Percentiles rank a stretch among this genome's conserved stretches.
phyloP scores from a whole-genome alignment of 1,140 invertebrate genomes.

The Drosophila paulistorum region DNA sequence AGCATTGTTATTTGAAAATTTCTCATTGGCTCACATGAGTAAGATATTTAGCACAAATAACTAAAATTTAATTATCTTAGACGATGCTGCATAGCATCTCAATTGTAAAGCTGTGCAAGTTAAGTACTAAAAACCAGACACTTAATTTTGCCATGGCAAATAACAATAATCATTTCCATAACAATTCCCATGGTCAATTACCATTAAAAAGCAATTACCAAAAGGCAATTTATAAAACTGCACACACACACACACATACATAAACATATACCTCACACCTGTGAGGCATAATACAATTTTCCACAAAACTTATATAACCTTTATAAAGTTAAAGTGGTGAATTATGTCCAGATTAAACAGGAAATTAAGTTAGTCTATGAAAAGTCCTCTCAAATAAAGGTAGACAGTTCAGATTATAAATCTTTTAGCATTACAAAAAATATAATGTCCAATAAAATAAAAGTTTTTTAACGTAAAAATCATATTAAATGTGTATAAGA shows the following conservation, averaged over 20 bases:
- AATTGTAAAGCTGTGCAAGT: background rate
- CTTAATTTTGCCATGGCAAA: constrained; percentile 32
- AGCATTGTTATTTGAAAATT: background rate
- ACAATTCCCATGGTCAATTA: constrained; percentile 28
- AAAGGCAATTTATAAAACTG: constrained; percentile 19
- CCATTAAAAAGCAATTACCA: constrained; percentile 19
- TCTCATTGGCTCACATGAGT: background rate
- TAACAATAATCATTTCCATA: constrained; percentile 32
- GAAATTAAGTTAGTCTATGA: too few relatives aligned
- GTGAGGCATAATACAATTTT: background rate
- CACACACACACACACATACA: constrained; percentile 16
- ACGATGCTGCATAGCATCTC: background rate
- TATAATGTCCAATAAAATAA: too few relatives aligned
- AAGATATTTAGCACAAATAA: background rate
- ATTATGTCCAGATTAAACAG: background rate
- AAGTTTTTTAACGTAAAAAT: too few relatives aligned
- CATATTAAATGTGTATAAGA: too few relatives aligned
- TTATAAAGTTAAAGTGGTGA: background rate
- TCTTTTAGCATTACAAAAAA: too few relatives aligned
- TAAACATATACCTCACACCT: background rate
- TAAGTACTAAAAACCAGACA: constrained; percentile 9
- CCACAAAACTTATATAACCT: constrained; percentile 24
- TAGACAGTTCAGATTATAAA: too few relatives aligned
- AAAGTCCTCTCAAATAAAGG: too few relatives aligned
- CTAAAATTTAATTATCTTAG: background rate